Evolutionary conservation across 2,797 vertebrate genomes (phyloP).

Genomic region (Botia kubotai): DNA sequence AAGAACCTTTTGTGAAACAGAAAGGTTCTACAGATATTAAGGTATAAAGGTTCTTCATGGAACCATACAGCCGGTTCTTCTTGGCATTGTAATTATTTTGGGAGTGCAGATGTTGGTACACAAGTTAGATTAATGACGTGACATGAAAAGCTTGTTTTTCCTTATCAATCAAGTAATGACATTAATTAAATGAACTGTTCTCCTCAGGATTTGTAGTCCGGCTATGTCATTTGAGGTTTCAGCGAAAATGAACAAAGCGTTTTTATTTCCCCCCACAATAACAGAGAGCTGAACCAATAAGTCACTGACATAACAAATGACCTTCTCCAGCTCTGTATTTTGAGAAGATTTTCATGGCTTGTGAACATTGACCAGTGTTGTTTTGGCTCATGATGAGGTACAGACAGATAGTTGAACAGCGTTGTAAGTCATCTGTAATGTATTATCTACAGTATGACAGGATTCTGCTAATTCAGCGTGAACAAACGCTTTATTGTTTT

Average conservation of each 20-base stretch:
- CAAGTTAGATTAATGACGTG: no score
- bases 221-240: background rate
- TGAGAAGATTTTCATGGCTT: background rate
- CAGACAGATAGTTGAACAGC: slow-evolving; percentile 30
- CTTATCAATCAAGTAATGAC: no score
- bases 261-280: background rate
- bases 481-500: slow-evolving; percentile 35
- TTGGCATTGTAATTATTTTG: no score
- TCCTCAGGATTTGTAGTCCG: background rate
- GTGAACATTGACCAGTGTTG: background rate
- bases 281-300: background rate
- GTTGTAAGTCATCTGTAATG: slow-evolving; percentile 31
- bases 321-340: background rate
- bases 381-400: slow-evolving; percentile 16
- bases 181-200: background rate
- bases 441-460: slow-evolving; percentile 25
- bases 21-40: no score
- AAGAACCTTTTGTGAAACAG: no score
- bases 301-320: slow-evolving; percentile 9
- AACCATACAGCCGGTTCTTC: no score
- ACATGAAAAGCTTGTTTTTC: no score
- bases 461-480: slow-evolving; percentile 12
- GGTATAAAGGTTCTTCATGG: no score
- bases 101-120: no score
- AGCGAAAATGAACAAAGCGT: slow-evolving; percentile 5